Base-by-base conservation (phyloP, 2,888 invertebrate genomes). In the Tiliacea citrago region DNA sequence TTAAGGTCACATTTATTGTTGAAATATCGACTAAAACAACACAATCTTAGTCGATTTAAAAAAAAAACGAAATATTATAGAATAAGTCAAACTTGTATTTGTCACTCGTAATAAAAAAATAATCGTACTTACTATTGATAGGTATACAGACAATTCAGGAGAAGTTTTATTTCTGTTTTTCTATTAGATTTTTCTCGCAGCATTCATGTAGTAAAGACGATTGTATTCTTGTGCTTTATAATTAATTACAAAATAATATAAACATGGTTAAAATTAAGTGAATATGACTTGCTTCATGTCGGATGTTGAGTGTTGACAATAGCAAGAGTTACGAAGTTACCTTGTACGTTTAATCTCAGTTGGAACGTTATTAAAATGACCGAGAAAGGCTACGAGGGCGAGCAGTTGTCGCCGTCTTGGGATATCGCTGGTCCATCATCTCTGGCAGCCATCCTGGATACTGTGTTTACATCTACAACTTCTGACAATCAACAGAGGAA, bases 391-490 rank as follows among this genome's bases (percentile, higher is more conserved):
- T 94, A 91, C 83, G 94, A 93, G 77, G 93, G 94, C 77, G 94
- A 95, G 66, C 94, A 92, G 74, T 91, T 94, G 51, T 90, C 94
- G 76, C 91, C 95, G 70, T 91, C 95, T 69, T 96, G 96, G 96
- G 95, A 96, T 88, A 91, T 95, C 80, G 94, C 96, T 77, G 96
- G 95, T 42, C 95, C 95, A 72, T 95, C 97, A 70, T 97, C 97
- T 16, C 89, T 97, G 84, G 97, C 97, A 69, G 97, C 97, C 91
- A 97, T 97, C 90, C 95, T 97, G 84, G 97, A 97, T 90, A 97
- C 97, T 79, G 97, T 97, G 79, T 97, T 97, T 90, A 96, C 97
- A 81, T 97, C 97, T 78, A 96, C 97, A 75, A 96, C 96, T 66
- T 93, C 94, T 82, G 95, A 95, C 81, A 93, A 88, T 88, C 94